Evolutionary conservation across 2,888 invertebrate genomes (phyloP).

Genomic region (Brachycybe producta): DNA sequence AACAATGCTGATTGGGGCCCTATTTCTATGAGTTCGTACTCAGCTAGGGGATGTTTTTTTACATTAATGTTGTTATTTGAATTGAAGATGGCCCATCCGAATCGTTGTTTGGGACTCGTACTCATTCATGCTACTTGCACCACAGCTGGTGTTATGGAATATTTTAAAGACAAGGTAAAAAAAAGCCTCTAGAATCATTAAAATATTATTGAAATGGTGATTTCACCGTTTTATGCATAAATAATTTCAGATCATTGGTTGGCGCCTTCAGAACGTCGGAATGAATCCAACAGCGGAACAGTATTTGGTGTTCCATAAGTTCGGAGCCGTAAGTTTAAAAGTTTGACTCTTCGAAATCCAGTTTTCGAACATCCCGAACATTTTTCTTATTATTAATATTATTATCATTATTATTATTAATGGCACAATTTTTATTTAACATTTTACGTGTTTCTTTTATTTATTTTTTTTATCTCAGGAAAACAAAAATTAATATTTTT

Average conservation of each 20-base stretch:
- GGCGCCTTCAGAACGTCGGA: slow-evolving; percentile 59
- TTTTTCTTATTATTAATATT: neutral
- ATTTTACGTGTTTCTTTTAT: too few relatives aligned
- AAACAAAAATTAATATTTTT: too few relatives aligned
- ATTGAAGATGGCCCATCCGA: slow-evolving; percentile 53
- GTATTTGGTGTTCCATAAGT: slow-evolving; percentile 77
- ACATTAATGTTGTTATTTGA: slow-evolving; percentile 4
- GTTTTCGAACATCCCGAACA: neutral
- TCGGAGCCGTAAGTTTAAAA: slow-evolving; percentile 65
- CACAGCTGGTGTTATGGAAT: slow-evolving; percentile 71
- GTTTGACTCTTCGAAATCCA: neutral
- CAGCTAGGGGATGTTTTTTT: too few relatives aligned
- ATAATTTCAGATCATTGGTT: slow-evolving; percentile 53
- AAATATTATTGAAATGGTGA: neutral
- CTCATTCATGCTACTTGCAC: slow-evolving; percentile 78
- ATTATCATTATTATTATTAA: neutral
- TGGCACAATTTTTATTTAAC: neutral
- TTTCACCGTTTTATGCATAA: slow-evolving; percentile 23
- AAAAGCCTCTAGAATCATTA: neutral
- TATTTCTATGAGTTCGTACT: too few relatives aligned
- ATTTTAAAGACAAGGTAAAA: slow-evolving; percentile 63
- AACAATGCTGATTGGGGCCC: too few relatives aligned
- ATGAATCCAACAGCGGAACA: slow-evolving; percentile 78
- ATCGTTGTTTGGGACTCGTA: slow-evolving; percentile 61
- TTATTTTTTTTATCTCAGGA: too few relatives aligned